Evolutionary conservation across 2,888 invertebrate genomes (phyloP), one percentile per base, ranked within the genome.

Genomic region (Apomyelois bistriatella): DNA sequence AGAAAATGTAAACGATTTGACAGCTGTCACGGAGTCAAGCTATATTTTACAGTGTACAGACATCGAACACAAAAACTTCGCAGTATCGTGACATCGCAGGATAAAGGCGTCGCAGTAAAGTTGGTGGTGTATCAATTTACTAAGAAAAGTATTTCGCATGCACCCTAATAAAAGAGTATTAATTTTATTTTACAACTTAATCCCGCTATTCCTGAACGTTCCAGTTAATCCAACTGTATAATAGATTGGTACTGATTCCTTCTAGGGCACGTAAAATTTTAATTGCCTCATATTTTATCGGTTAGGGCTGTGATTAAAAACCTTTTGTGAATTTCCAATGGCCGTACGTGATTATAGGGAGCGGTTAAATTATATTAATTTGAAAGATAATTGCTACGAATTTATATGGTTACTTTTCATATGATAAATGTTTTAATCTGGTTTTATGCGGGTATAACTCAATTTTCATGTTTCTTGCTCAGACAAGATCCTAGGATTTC

Each of bases 301-400:
- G 43, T n/a, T 35, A 52, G 63, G 61, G 56, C 65, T 68, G 74
- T 76, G 78, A 79, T 76, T 76, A 74, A 74, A 73, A 70, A 68
- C 65, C 68, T 68, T 63, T 59, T 54, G 58, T 54, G 64, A 61
- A 63, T 65, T 63, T 54, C 62, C 70, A 60, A 72, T 70, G 60
- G 68, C 60, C 61, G 59, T 54, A 65, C 70, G 70, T 67, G 68
- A 70, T 70, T 65, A 66, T 68, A 12, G 32, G 32, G 3, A 13
- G 15, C 6, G 42, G 13, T 46, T 10, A 41, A 22, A 22, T 22
- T 22, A 22, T 17, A 41, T 41, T 10, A 36, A 36, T 36, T 36
- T 10, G 36, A 36, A n/a, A 36, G 36, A 22, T 22, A 22, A 22
- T 22, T 22, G 22, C 5, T 5, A 5, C 3, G 2, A 32, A 32